A percentile compares a stretch with the other conserved stretches of the same genome.
Evolutionary conservation across 2,888 invertebrate genomes (phyloP).

Genomic region (Adineta ricciae): DNA sequence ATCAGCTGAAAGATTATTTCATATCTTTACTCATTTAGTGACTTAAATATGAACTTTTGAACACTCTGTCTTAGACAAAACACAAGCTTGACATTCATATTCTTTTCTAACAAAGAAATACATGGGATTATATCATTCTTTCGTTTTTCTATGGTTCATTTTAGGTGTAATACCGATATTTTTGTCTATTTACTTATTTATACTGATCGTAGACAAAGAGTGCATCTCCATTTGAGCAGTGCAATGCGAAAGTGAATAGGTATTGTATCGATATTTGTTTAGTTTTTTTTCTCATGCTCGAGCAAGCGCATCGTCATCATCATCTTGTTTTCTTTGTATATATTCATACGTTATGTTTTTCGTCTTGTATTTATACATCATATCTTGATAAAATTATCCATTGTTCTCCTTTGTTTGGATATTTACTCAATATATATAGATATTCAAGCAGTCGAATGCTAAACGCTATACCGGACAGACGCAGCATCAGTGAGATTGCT

Average conservation of each 20-base stretch:
- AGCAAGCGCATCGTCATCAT: not conserved
- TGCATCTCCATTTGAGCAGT: not conserved
- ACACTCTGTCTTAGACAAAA: no score
- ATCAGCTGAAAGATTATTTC: no score
- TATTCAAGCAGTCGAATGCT: not conserved
- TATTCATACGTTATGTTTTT: not conserved
- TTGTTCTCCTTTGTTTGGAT: not conserved
- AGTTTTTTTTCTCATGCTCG: not conserved
- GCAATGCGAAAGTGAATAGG: not conserved
- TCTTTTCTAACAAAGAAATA: no score
- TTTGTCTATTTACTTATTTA: not conserved
- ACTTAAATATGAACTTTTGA: no score
- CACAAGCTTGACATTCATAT: no score
- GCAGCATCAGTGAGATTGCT: not conserved
- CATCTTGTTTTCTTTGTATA: not conserved
- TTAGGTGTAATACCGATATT: not conserved
- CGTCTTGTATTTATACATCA: not conserved
- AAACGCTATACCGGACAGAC: not conserved
- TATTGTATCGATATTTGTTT: not conserved
- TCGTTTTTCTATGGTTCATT: not conserved
- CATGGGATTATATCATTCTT: no score
- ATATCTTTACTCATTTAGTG: no score
- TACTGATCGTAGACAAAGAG: not conserved
- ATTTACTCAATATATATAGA: not conserved
- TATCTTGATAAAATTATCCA: not conserved